Percentiles rank a stretch among this genome's conserved stretches.
Conservation (phyloP, 2,113 vertebrate genomes). For the Laterallus jamaicensis region DNA sequence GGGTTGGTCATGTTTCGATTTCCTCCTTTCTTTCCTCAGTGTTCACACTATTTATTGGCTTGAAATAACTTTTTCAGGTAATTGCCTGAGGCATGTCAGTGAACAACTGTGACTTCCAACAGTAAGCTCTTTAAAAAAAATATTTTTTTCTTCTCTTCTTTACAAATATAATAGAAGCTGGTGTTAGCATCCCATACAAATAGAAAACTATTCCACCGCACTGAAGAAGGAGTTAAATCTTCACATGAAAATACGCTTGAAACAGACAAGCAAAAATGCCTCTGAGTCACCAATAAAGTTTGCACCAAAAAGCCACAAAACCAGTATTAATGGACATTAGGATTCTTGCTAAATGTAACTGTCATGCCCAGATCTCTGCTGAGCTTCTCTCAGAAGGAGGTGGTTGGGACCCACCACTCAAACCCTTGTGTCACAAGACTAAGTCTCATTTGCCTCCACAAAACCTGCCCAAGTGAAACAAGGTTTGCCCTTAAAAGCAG, state of each 20-base stretch:
- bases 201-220: background rate
- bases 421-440: background rate
- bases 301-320: background rate
- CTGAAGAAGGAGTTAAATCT: background rate
- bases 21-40: background rate
- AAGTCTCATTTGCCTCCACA: background rate
- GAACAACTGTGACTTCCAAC: background rate
- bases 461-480: background rate
- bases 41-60: background rate
- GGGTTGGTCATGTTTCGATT: background rate
- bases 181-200: background rate
- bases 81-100: background rate
- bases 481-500: background rate
- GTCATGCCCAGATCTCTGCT: background rate
- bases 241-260: background rate
- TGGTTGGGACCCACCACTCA: background rate
- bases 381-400: background rate
- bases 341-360: background rate
- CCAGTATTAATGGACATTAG: fast-evolving
- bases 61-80: background rate
- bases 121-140: background rate
- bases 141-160: background rate
- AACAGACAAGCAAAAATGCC: background rate
- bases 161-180: background rate
- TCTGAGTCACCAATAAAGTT: background rate